Base-by-base conservation (phyloP, 1,140 invertebrate species). In the Megathymus violae region DNA sequence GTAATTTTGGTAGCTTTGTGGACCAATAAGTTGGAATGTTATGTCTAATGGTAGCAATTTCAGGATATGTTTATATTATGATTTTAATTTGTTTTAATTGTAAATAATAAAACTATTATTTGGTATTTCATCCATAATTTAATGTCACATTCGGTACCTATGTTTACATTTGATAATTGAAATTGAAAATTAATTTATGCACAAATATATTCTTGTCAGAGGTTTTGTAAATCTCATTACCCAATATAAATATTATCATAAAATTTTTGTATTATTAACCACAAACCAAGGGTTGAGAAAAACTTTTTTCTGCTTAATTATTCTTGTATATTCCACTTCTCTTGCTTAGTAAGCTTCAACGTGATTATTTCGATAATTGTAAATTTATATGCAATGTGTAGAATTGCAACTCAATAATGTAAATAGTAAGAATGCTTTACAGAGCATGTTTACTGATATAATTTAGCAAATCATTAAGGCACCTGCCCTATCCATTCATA, bases 61-160 rank as follows among this genome's bases (percentile, higher is more conserved):
- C 63, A 83, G n/a, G 79, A 84, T 85, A 71, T 89, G 82, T 88
- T 86, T 78, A 87, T 85, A 87, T 82, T 62, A 76, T 81, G 69
- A 70, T 85, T 85, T 80, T 82, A 79, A 84, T 31, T 78, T 76
- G 78, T 79, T 74, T 70, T 78, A 76, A 88, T 78, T 90, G 85
- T 90, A 90, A 88, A 90, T 91, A 89, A 89, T 85, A 89, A 88
- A 88, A 86, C 74, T 83, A 88, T 85, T 83, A 89, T 79, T 76
- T 80, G 72, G 70, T 80, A 76, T 66, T 74, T 80, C 64, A 74
- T 72, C 71, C 63, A 74, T 76, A 78, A 80, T 79, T 85, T 59
- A 76, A 70, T 67, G 67, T 62, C 59, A 67, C 50, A 48, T 19
- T 52, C 31, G 22, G 22, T 62, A 52, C 59, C 38, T 52, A 44